Percentiles rank a stretch among this genome's conserved stretches.
phyloP scores from a whole-genome alignment of 2,113 vertebrate species.

The Dissostichus mawsoni region DNA sequence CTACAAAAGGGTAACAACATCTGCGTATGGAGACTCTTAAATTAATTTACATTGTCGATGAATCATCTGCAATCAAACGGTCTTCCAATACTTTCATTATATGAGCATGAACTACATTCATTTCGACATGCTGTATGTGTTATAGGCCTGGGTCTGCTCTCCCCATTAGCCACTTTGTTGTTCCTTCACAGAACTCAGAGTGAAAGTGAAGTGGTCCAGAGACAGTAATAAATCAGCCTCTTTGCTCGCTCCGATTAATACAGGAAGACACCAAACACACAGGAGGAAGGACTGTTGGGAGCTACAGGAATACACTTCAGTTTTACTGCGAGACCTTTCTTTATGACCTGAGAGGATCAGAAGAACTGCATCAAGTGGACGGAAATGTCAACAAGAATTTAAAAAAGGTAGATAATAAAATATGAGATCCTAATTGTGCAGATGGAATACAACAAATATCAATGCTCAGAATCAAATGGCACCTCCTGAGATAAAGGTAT shows the following conservation, averaged over 20 bases:
- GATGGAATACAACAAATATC: slow-evolving; percentile 39
- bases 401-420: background rate
- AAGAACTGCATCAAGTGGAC: background rate
- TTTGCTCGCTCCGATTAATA: slow-evolving; percentile 44
- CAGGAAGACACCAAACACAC: slow-evolving; percentile 57
- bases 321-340: slow-evolving; percentile 9
- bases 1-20: background rate
- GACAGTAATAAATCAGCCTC: slow-evolving; percentile 66
- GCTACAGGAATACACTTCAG: background rate
- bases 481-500: background rate
- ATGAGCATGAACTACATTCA: slow-evolving; percentile 18
- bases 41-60: background rate
- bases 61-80: slow-evolving; percentile 51
- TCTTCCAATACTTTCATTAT: slow-evolving; percentile 21
- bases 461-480: slow-evolving; percentile 44
- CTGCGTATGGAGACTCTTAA: background rate
- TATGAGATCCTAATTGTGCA: background rate
- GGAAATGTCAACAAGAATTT: slow-evolving; percentile 29
- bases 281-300: slow-evolving; percentile 41
- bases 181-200: slow-evolving; percentile 29
- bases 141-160: slow-evolving; percentile 61
- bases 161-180: slow-evolving; percentile 56
- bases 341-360: slow-evolving; percentile 16
- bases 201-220: slow-evolving; percentile 60
- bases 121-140: slow-evolving; percentile 23